Base-by-base conservation (phyloP, 2,113 vertebrate species). In the Chauna torquata region DNA sequence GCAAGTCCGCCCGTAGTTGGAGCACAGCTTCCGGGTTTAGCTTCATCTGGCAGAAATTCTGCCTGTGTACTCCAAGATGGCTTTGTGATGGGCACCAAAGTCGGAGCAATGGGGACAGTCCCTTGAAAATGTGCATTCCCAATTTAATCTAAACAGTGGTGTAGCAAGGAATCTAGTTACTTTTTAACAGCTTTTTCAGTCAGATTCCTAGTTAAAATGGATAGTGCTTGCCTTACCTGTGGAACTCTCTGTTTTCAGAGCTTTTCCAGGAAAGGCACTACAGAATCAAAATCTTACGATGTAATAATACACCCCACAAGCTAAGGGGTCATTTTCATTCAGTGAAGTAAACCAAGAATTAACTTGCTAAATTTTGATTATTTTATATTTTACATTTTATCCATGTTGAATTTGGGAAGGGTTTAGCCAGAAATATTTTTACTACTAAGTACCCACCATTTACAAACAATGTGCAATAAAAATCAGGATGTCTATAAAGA, bases 361-460 rank as follows among this genome's bases (percentile, higher is more conserved):
- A 58, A 32, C 32, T 61, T 96, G 61, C 4, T 80, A 64, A 77
- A 57, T 91, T 76, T 32, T 87, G 25, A 50, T 87, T 78, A 42
- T 86, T 92, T 91, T 84, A 16, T 14, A 69, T 70, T 88, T 88
- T 79, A 4, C 66, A 16, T 76, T 95, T 93, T 78, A 86, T 66
- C 20, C 13, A 25, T 3, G 3, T 71, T 91, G 24, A 52, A 77
- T 88, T 92, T 80, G 85, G 58, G 71, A 88, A 61, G 7, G 4
- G 2, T 86, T 92, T 88, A 77, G 12, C 45, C n/a, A 82, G 49
- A 54, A 44, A 11, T 81, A n/a, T 76, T 90, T 91, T n/a, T 76
- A 47, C 65, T 86, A 40, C 25, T 55, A 52, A 59, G 36, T 65
- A 28, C 24, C 11, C 64, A 47, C 49, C 25, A 36, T 87, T 89